phyloP scores from a whole-genome alignment of 2,888 invertebrate species.

The Trichogramma evanescens region DNA sequence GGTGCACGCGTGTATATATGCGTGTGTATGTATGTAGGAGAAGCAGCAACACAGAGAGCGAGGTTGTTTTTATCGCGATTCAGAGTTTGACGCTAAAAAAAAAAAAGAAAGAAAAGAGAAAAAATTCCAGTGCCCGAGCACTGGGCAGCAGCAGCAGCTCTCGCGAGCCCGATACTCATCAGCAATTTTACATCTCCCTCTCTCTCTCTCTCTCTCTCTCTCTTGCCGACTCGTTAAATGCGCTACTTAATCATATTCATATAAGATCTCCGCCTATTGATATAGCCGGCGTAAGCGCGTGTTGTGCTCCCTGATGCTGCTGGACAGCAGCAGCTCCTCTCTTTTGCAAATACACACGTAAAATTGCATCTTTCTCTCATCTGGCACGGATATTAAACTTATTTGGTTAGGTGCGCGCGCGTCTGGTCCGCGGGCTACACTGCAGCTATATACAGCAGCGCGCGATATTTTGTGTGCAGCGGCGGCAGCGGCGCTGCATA shows the following conservation, averaged over 20 bases:
- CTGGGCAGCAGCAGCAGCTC: background rate
- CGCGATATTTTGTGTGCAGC: background rate
- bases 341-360: too few relatives aligned
- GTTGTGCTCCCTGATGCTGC: too few relatives aligned
- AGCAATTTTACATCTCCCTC: slow-evolving; percentile 15
- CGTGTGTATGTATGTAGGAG: too few relatives aligned
- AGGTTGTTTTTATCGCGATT: too few relatives aligned
- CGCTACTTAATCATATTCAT: slow-evolving; percentile 17
- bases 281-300: slow-evolving; percentile 1
- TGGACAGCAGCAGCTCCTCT: too few relatives aligned
- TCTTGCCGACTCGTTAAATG: slow-evolving; percentile 11
- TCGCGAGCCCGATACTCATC: slow-evolving; percentile 16
- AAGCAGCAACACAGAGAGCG: too few relatives aligned
- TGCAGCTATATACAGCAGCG: background rate
- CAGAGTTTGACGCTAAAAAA: background rate
- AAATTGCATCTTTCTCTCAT: too few relatives aligned
- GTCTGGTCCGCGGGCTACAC: background rate
- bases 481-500: too few relatives aligned
- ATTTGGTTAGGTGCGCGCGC: slow-evolving; percentile 9
- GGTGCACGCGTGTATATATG: too few relatives aligned
- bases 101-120: background rate
- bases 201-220: background rate
- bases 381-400: background rate
- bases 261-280: slow-evolving; percentile 14
- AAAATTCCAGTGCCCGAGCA: background rate